A percentile compares a stretch with the other conserved stretches of the same genome.
Evolutionary conservation across 1,140 invertebrate species (phyloP).

Genomic region (Dreissena rostriformis): DNA sequence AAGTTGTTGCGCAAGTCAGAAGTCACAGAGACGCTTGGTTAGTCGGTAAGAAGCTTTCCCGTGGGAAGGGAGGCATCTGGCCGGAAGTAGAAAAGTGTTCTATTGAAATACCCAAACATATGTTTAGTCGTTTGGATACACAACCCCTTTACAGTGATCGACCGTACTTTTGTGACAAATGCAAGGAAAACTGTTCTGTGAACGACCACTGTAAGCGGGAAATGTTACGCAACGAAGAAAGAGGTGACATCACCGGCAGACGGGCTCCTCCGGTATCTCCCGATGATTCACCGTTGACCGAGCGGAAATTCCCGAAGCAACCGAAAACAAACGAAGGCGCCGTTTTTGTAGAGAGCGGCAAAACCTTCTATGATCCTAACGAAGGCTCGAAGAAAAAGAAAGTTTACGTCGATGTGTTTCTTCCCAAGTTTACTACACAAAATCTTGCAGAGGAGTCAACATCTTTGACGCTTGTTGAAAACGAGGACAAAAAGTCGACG

Average conservation of each 20-base stretch:
- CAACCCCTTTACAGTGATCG: not conserved
- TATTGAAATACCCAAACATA: slow-evolving; percentile 42
- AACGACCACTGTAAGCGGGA: not conserved
- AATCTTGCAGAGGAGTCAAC: slow-evolving; percentile 22
- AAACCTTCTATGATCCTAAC: slow-evolving; percentile 41
- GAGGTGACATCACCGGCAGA: slow-evolving; percentile 29
- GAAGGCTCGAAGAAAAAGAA: slow-evolving; percentile 54
- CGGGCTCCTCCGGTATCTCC: slow-evolving; percentile 58
- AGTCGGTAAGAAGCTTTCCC: slow-evolving; percentile 48
- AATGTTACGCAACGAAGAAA: slow-evolving; percentile 6
- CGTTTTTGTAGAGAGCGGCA: slow-evolving; percentile 45
- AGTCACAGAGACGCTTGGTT: slow-evolving; percentile 77
- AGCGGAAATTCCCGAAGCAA: slow-evolving; percentile 18
- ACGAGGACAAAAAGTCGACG: not conserved
- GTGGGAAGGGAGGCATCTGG: slow-evolving; percentile 21
- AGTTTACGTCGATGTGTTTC: slow-evolving; percentile 62
- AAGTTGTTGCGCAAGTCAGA: slow-evolving; percentile 45
- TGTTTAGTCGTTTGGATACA: slow-evolving; percentile 49
- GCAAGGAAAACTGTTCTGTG: slow-evolving; percentile 27
- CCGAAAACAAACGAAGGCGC: slow-evolving; percentile 29
- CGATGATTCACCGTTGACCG: slow-evolving; percentile 1
- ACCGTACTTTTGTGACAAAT: slow-evolving; percentile 40
- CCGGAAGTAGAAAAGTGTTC: slow-evolving; percentile 39
- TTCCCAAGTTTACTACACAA: slow-evolving; percentile 53
- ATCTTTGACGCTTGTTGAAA: not conserved